Percentiles rank a stretch among this genome's conserved stretches.
These are phyloP conservation scores for Machimus rusticus DNA, from an alignment of 2,888 invertebrate genomes.

Conservation along the genomic window DNA sequence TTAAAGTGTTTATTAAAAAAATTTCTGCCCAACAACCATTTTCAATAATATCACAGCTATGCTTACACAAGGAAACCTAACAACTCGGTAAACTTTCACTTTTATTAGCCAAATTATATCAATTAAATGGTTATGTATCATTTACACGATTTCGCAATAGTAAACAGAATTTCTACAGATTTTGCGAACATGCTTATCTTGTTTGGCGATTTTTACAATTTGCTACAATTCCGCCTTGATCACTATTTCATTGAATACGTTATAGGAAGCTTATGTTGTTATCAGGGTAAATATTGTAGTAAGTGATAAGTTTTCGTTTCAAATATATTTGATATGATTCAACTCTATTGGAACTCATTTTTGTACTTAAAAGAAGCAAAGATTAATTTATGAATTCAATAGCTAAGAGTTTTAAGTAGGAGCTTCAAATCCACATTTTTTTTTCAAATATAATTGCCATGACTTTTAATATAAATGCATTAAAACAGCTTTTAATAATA, in stretches of 20 bases:
- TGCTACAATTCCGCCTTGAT: neutral
- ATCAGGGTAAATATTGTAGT: neutral
- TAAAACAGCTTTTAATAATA: too few relatives aligned
- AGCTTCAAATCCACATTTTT: too few relatives aligned
- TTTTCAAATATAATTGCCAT: too few relatives aligned
- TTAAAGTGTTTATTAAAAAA: neutral
- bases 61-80: neutral
- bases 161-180: neutral
- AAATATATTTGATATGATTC: neutral
- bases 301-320: neutral
- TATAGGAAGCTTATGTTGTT: neutral
- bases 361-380: neutral
- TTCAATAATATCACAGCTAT: neutral
- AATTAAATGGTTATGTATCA: neutral
- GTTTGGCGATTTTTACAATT: neutral
- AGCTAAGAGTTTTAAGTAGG: too few relatives aligned
- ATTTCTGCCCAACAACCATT: neutral
- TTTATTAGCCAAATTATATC: neutral
- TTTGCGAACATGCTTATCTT: neutral
- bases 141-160: neutral
- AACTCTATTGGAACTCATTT: neutral
- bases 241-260: neutral
- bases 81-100: neutral
- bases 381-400: too few relatives aligned
- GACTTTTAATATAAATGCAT: too few relatives aligned